Evolutionary conservation across 2,113 vertebrate genomes (phyloP), one percentile per base, ranked within the genome.

Genomic region (Heloderma charlesbogerti): DNA sequence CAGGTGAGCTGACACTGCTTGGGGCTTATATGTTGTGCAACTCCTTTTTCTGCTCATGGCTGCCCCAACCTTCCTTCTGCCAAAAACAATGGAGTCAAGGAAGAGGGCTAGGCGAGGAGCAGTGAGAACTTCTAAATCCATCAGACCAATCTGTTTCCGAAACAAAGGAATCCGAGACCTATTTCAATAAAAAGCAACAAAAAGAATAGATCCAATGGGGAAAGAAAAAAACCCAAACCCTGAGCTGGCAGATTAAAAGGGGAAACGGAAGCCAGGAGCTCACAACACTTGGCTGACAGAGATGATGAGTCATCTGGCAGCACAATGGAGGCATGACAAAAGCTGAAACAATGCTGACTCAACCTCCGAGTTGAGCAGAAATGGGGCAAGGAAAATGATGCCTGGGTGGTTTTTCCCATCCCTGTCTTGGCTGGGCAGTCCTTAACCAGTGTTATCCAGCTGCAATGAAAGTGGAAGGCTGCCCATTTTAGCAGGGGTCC

Each of bases 311-410:
- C 96, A 97, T 78, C 86, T 54, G 0, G 25, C 83, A 90, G 82
- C 92, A 94, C 92, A 94, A 90, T 77, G 90, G 89, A 94, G 92
- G 93, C n/a, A 37, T 88, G 87, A 94, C 96, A 89, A 94, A 95
- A 85, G 93, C 95, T 91, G 93, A 96, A 96, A 96, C 95, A 94
- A 86, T 84, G 95, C 96, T 97, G 96, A 96, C 90, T 96, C 95
- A 96, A 92, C 92, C 29, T 1, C 6, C 90, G 93, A 91, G 92
- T 92, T n/a, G 87, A 95, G 94, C 4, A 0, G 78, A 86, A 0
- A 88, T 13, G 12, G 79, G 90, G 92, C 87, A 94, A 80, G 40
- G 13, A 31, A 25, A 45, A 66, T 16, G 29, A 7, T 71, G 69
- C 20, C 1, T 29, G 20, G 29, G 66, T 8, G 43, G 37, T 37